phyloP scores from a whole-genome alignment of 2,888 invertebrate species.

The Lissocephala sabroskyi region DNA sequence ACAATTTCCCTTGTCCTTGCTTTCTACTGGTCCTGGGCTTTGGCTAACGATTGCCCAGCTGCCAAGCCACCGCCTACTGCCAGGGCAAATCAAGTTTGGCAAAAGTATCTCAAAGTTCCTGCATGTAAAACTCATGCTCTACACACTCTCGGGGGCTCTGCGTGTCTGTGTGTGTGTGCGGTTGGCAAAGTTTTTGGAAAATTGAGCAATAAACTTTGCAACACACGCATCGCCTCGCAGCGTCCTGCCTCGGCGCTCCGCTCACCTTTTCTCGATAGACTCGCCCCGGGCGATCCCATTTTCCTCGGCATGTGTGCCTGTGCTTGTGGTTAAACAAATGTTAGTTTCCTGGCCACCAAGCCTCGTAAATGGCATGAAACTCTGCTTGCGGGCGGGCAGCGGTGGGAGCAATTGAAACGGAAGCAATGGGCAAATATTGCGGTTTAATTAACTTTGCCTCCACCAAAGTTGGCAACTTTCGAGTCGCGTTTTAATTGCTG shows the following conservation, averaged over 20 bases:
- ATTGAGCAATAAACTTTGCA: slow-evolving; percentile 58
- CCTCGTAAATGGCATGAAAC: not conserved
- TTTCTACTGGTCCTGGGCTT: too few species aligned
- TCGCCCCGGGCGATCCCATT: not conserved
- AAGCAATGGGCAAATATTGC: slow-evolving; percentile 59
- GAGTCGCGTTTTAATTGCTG: slow-evolving; percentile 44
- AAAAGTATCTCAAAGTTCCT: slow-evolving; percentile 55
- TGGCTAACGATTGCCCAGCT: too few species aligned
- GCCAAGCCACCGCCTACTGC: not conserved
- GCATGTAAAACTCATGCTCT: slow-evolving; percentile 51
- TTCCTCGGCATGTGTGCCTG: not conserved
- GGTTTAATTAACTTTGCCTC: slow-evolving; percentile 55
- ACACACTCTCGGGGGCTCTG: too few species aligned
- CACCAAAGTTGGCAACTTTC: slow-evolving; percentile 29
- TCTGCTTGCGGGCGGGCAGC: slow-evolving; percentile 8
- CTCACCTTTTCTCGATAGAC: too few species aligned
- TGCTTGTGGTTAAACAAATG: slow-evolving; percentile 13
- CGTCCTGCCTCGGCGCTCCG: too few species aligned
- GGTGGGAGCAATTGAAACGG: slow-evolving; percentile 29
- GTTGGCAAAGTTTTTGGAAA: slow-evolving; percentile 45
- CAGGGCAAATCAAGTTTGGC: slow-evolving; percentile 40
- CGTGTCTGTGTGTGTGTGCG: too few species aligned
- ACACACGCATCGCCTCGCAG: too few species aligned
- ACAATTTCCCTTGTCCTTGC: too few species aligned
- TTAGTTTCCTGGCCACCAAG: not conserved